Conservation (phyloP, 2,797 vertebrate species). For the Clamator glandarius region DNA sequence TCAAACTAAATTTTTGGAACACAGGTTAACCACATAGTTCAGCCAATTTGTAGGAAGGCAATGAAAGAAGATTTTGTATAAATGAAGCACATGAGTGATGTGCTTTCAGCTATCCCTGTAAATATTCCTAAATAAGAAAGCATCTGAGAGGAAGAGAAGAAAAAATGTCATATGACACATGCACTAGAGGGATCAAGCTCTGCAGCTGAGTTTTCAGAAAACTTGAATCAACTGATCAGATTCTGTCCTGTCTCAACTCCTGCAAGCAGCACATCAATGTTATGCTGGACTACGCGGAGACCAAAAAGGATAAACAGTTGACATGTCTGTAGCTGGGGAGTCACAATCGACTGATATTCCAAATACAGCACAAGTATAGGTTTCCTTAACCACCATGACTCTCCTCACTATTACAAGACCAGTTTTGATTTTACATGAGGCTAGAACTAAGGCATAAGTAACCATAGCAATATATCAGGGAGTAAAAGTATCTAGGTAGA, state of each 20-base stretch:
- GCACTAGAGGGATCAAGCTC: neutral
- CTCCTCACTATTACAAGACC: neutral
- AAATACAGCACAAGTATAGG: neutral
- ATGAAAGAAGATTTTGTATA: neutral
- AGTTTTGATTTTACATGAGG: neutral
- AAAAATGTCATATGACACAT: neutral
- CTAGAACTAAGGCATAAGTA: neutral
- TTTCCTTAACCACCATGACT: accelerated
- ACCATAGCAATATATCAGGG: neutral
- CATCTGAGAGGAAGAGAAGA: neutral
- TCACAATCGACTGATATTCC: neutral
- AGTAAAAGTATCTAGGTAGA: neutral
- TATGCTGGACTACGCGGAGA: neutral
- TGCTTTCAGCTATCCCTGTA: neutral
- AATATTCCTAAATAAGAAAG: neutral
- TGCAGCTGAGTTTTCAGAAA: neutral
- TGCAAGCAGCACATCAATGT: neutral
- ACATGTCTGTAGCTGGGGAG: neutral
- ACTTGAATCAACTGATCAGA: neutral
- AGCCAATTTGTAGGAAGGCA: neutral
- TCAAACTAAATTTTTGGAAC: neutral
- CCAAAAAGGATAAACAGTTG: neutral
- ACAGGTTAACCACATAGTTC: neutral
- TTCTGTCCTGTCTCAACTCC: neutral
- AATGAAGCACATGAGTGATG: neutral